Base-by-base conservation (phyloP, 1,140 invertebrate genomes). In the Drosophila triauraria region DNA sequence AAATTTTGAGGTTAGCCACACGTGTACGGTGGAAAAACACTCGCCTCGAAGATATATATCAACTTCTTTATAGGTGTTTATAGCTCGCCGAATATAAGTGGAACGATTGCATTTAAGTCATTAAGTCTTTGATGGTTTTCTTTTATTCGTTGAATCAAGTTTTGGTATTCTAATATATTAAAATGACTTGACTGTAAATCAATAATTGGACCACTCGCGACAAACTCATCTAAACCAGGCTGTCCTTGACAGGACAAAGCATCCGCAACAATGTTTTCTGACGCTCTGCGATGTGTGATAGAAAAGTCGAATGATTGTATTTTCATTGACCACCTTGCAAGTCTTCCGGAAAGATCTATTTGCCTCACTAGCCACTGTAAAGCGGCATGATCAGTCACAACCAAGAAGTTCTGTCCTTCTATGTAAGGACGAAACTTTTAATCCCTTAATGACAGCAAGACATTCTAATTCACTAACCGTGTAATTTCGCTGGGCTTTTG, bases 391-490 rank as follows among this genome's bases (percentile, higher is more conserved):
- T 50, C 47, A 50, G 47, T 50, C 25, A 50, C 6, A 27, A 27
- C 47, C 23, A 25, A 13, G 6, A 50, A 50, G 13, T 50, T 13
- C 17, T 38, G 17, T 13, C 32, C 51, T 23, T 54, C 32, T 35
- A 54, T 54, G 20, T 38, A 54, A 13, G 51, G 5, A 13, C 51
- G 9, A 43, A 58, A 30, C 8, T 44, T 20, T n/a, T 58, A 13
- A 44, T 58, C 25, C 35, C 13, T 58, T 25, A 44, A 44, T 25
- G 43, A 44, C 42, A 3, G 57, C 57, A 32, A 57, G 38, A 8
- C 54, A 57, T 57, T 57, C 40, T 17, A 25, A 57, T 42, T 27
- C 54, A 38, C 35, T 57, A 27, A 57, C 54, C 4, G 54, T 42
- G 13, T 57, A 43, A 9, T 57, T 57, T 6, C 23, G 13, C 20